Conservation (phyloP, 2,797 vertebrate species). For the Cetoscarus ocellatus region DNA sequence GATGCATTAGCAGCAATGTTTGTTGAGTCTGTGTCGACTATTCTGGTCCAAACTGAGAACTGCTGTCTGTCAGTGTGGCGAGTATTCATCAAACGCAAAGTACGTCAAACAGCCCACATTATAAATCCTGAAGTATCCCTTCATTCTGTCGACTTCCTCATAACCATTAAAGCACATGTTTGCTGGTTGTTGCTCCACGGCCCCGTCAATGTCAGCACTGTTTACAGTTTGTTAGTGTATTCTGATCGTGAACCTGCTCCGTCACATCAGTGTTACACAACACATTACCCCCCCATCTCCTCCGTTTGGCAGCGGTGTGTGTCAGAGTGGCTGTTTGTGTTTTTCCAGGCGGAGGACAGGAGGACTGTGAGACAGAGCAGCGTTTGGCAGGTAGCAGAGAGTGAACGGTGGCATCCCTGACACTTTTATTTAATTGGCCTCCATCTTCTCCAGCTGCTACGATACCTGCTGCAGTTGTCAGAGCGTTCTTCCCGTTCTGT, state of each 20-base stretch:
- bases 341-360: slow-evolving; percentile 24
- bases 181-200: too few relatives aligned
- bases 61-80: too few relatives aligned
- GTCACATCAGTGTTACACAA: slow-evolving; percentile 17
- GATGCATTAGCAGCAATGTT: too few relatives aligned
- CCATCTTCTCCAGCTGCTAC: slow-evolving; percentile 27
- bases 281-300: slow-evolving; percentile 14
- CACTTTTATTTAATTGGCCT: slow-evolving; percentile 61
- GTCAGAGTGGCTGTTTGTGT: slow-evolving; percentile 12
- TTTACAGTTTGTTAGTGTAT: not conserved
- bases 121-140: too few relatives aligned
- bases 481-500: not conserved
- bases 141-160: too few relatives aligned
- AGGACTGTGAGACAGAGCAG: slow-evolving; percentile 40
- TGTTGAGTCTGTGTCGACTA: too few relatives aligned
- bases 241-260: slow-evolving; percentile 1
- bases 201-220: not conserved
- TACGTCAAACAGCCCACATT: too few relatives aligned
- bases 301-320: slow-evolving; percentile 4
- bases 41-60: too few relatives aligned
- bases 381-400: slow-evolving; percentile 41
- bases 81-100: too few relatives aligned
- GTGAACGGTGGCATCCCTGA: slow-evolving; percentile 42
- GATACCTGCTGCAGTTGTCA: slow-evolving; percentile 41
- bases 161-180: too few relatives aligned